These are phyloP conservation scores for Mechanitis messenoides DNA, from an alignment of 2,888 invertebrate species.

Conservation along the genomic window DNA sequence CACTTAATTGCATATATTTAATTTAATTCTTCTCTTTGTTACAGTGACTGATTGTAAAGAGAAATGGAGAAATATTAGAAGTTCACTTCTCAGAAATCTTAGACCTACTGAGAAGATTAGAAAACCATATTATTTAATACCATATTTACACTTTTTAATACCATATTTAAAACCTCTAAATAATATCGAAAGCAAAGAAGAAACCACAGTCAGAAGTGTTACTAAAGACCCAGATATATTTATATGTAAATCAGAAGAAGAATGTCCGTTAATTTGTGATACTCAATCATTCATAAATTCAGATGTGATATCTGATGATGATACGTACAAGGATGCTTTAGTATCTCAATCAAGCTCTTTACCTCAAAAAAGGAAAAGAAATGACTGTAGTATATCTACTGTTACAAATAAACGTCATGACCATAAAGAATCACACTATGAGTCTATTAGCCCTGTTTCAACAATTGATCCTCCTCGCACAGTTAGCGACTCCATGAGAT, in stretches of 20 bases:
- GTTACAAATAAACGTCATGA: slow-evolving; percentile 7
- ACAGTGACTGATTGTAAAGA: slow-evolving; percentile 43
- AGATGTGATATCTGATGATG: slow-evolving; percentile 20
- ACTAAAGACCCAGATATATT: slow-evolving; percentile 20
- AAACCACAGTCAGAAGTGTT: slow-evolving; percentile 10
- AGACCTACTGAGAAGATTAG: slow-evolving; percentile 35
- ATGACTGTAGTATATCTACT: background rate
- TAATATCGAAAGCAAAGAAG: slow-evolving; percentile 16
- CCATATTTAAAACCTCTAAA: slow-evolving; percentile 39
- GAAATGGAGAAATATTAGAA: slow-evolving; percentile 44
- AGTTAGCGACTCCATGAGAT: slow-evolving; percentile 29
- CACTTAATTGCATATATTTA: too few relatives aligned
- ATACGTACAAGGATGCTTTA: slow-evolving; percentile 8
- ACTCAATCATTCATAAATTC: slow-evolving; percentile 1
- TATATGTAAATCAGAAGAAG: slow-evolving; percentile 23
- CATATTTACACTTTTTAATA: slow-evolving; percentile 38
- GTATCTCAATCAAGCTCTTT: slow-evolving; percentile 9
- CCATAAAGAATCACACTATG: slow-evolving; percentile 6
- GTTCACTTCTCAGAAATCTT: slow-evolving; percentile 41
- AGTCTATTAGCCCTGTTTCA: slow-evolving; percentile 9
- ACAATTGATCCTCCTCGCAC: slow-evolving; percentile 16
- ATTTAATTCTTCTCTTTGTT: slow-evolving; percentile 6
- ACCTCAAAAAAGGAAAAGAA: slow-evolving; percentile 14
- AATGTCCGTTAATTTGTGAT: slow-evolving; percentile 2
- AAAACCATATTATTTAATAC: slow-evolving; percentile 40